These are phyloP conservation scores for Hypotaenidia okinawae DNA, from an alignment of 2,797 vertebrate genomes.

Conservation along the genomic window DNA sequence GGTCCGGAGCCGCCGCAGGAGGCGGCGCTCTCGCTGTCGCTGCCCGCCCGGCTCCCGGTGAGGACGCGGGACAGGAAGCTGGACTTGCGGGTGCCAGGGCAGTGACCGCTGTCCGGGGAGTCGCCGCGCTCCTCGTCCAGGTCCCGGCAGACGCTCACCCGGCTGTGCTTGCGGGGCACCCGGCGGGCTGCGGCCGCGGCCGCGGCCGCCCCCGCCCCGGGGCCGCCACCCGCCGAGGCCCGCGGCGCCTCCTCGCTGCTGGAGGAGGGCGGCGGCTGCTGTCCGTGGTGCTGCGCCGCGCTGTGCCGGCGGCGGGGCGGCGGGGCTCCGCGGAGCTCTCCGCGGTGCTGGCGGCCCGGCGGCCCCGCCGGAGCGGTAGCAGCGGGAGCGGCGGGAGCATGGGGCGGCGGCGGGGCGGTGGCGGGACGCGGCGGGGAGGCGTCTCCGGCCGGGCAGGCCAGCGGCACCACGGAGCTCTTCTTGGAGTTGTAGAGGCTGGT, in stretches of 20 bases:
- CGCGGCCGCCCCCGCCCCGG: conserved; percentile 68
- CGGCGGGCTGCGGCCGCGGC: conserved; percentile 65
- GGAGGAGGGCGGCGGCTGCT: conserved; percentile 72
- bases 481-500: conserved; percentile 80
- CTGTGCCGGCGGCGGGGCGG: not conserved
- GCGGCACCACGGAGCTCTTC: conserved; percentile 85
- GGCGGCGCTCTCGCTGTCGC: conserved; percentile 75
- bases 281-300: conserved; percentile 66
- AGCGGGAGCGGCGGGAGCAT: not conserved
- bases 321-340: conserved; percentile 42
- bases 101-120: conserved; percentile 82
- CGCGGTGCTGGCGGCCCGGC: conserved; percentile 70
- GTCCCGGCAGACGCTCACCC: conserved; percentile 79
- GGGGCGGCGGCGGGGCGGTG: not conserved
- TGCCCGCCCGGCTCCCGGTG: conserved; percentile 80
- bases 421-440: conserved; percentile 65
- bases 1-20: conserved; percentile 75
- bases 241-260: conserved; percentile 78
- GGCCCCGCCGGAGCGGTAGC: not conserved
- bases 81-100: conserved; percentile 81
- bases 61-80: conserved; percentile 89
- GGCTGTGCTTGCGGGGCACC: conserved; percentile 76
- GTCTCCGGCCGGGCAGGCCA: conserved; percentile 76
- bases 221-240: conserved; percentile 69
- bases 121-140: conserved; percentile 80